phyloP scores from a whole-genome alignment of 1,140 invertebrate species.

The Pogonus chalceus region DNA sequence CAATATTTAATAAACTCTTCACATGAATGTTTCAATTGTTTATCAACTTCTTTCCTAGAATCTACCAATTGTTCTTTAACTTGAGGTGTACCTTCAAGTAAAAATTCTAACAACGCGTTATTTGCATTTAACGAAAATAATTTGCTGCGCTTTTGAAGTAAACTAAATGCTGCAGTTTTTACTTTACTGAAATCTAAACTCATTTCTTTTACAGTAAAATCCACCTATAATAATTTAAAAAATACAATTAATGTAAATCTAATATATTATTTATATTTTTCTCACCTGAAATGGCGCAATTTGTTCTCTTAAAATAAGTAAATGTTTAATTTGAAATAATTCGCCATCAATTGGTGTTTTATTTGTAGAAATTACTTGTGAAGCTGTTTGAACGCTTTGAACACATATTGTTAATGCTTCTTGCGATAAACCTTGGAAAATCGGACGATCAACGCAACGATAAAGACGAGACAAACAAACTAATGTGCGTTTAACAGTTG shows the following conservation, averaged over 20 bases:
- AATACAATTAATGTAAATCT: no score
- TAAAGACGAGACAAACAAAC: conserved; percentile 92
- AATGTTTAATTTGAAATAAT: conserved; percentile 95
- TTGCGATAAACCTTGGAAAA: conserved; percentile 93
- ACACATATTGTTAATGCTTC: conserved; percentile 89
- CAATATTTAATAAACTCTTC: conserved; percentile 79
- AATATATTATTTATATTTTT: no score
- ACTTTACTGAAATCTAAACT: conserved; percentile 84
- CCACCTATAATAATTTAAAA: no score
- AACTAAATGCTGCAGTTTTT: conserved; percentile 73
- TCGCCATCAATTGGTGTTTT: conserved; percentile 79
- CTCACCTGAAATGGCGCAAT: conserved; percentile 97
- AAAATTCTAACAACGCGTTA: conserved; percentile 86
- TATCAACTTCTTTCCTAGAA: conserved; percentile 89
- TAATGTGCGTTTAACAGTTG: conserved; percentile 86
- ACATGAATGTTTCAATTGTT: conserved; percentile 83
- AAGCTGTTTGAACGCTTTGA: conserved; percentile 75
- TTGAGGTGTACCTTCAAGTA: conserved; percentile 82
- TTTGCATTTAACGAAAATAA: conserved; percentile 81
- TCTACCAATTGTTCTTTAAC: conserved; percentile 87
- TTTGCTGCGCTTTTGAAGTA: conserved; percentile 76
- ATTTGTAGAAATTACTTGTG: conserved; percentile 52
- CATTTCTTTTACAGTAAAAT: conserved; percentile 88
- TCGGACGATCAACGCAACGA: conserved; percentile 86
- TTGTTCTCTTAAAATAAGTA: conserved; percentile 93